These are phyloP conservation scores for Molothrus aeneus DNA, from an alignment of 2,797 vertebrate species.

Conservation along the genomic window DNA sequence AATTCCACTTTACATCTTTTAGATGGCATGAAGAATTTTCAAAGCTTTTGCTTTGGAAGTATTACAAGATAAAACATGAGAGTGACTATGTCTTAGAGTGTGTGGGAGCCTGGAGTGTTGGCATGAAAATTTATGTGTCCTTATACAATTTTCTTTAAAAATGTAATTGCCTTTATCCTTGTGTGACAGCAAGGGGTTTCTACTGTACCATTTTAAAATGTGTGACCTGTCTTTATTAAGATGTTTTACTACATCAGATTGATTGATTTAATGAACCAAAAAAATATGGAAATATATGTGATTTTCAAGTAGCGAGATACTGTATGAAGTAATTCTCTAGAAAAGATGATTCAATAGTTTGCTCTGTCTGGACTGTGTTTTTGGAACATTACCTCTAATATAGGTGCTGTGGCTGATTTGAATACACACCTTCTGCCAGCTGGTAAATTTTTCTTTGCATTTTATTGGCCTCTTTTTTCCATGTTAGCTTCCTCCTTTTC, in stretches of 20 bases:
- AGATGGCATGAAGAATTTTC: neutral
- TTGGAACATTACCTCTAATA: neutral
- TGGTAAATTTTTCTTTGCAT: neutral
- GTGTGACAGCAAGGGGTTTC: neutral
- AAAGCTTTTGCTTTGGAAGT: neutral
- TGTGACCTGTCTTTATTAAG: neutral
- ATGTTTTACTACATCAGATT: neutral
- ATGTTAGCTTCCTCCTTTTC: neutral
- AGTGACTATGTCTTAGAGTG: neutral
- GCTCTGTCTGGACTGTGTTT: neutral
- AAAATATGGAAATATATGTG: neutral
- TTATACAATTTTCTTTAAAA: neutral
- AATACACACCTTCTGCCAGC: fast-evolving
- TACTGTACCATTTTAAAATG: neutral
- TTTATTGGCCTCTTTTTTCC: neutral
- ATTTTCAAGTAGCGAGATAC: neutral
- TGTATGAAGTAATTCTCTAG: neutral
- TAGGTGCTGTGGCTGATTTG: neutral
- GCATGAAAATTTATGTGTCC: neutral
- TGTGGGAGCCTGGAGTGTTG: neutral
- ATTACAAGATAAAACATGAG: neutral
- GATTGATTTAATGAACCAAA: neutral
- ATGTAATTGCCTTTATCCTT: neutral
- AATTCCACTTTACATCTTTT: neutral
- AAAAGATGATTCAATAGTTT: neutral